Percentiles rank a stretch among this genome's conserved stretches.
Conservation (phyloP, 37 sponge, comb jelly and placozoan genomes). For the Haliclona indistincta region DNA sequence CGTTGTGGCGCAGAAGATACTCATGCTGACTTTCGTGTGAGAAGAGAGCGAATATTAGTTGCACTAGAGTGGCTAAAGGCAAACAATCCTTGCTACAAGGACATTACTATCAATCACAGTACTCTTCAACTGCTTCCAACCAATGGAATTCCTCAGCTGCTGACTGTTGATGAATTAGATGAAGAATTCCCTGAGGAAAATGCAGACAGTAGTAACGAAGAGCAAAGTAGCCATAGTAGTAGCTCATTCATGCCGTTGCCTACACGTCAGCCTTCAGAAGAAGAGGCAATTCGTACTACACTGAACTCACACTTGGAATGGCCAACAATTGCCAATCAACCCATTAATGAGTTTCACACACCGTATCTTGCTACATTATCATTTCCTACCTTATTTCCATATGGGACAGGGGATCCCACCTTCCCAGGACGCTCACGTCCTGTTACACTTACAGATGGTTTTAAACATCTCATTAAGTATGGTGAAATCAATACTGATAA, state of each 20-base stretch:
- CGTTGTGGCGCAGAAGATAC: neutral
- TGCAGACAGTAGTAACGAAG: no score
- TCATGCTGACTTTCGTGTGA: constrained; percentile 16
- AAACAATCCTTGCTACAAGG: constrained; percentile 10
- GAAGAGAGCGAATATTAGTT: neutral
- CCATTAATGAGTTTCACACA: constrained; percentile 46
- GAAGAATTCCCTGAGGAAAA: no score
- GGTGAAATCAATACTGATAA: constrained; percentile 1
- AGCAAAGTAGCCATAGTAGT: no score
- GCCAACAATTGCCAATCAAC: constrained; percentile 12
- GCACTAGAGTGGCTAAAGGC: constrained; percentile 15
- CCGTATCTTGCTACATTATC: constrained; percentile 7
- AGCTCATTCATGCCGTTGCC: no score
- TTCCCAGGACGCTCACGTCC: neutral
- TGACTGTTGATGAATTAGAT: no score
- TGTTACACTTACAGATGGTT: constrained; percentile 5
- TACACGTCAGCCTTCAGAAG: no score
- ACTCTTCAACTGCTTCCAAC: neutral
- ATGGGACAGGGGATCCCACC: constrained; percentile 41
- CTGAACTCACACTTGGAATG: no score
- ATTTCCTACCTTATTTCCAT: constrained; percentile 54
- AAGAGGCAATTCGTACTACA: no score
- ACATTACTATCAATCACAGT: neutral
- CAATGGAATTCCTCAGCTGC: neutral
- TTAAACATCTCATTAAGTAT: constrained; percentile 48